Base-by-base conservation (phyloP, 2,888 invertebrate species). In the Zele albiditarsus region DNA sequence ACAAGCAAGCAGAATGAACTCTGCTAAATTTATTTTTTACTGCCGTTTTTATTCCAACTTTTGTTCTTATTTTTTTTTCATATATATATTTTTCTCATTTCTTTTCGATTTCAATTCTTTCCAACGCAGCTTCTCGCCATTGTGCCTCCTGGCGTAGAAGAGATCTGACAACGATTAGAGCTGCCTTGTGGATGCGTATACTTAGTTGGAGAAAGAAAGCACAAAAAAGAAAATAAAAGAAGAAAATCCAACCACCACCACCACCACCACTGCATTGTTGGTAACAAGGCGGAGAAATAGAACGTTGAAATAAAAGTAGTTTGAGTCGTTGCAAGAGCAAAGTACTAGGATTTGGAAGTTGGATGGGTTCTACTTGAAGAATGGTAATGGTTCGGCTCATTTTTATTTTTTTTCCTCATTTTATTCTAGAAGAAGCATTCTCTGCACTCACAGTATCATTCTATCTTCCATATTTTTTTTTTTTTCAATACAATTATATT, bases 311-410 rank as follows among this genome's bases (percentile, higher is more conserved):
- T 27, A 65, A 53, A 74, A 71, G 71, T 73, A 67, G 67, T 57
- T 53, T 27, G 23, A 72, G 63, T 53, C 23, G 46, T 60, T 58
- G 73, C 72, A 63, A 77, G 76, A 65, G 73, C 58, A 68, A 73
- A 77, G 77, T 69, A 75, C 74, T 66, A 69, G 77, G 79, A 75
- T 77, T 77, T 77, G 75, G 71, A 79, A 79, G 79, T 75, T 80
- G 75, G 74, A 79, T 79, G 78, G 75, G 60, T 72, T 70, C 72
- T 71, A 53, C 70, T 66, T 73, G 73, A 76, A 75, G 74, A 79
- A 80, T 79, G 79, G 79, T 75, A 77, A 77, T 74, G 67, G 75
- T 62, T 67, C 70, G 65, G 38, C 46, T 73, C 74, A 49, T n/a
- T 53, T 23, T 53, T 53, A 53, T 46, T 46, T 53, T 23, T 53